Evolutionary conservation across 1,140 invertebrate genomes (phyloP), one percentile per base, ranked within the genome.

Genomic region (Psilanteris sp.): DNA sequence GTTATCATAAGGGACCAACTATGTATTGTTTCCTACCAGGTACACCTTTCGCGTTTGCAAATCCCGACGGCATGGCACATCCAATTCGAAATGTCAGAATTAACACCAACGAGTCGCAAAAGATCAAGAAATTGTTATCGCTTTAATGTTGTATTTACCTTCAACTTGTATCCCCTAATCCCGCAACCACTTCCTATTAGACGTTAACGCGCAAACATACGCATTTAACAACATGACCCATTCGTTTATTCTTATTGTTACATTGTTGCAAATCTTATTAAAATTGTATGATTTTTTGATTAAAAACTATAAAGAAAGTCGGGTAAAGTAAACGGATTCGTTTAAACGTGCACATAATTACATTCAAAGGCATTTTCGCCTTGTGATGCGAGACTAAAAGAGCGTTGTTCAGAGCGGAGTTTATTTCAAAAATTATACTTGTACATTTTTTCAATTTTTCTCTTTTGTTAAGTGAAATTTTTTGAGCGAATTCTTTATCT

Each of bases 1-100:
- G 55, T 75, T 75, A 68, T 67, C 62, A 67, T 75, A 62, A 55
- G 62, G 36, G 72, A 70, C 64, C 43, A 54, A 68, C 50, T 62
- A 44, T 11, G 64, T 66, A 57, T 76, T 61, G 73, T 68, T 32
- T 62, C 61, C 44, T 8, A 61, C 39, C 24, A 37, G 46, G 16
- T 46, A 44, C 20, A 55, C 39, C 73, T 70, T 66, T 31, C 39
- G 22, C 62, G 44, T 36, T 7, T 24, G 39, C 24, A 26, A 61
- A 50, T 61, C 26, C 27, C 68, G 4, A 1, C 14, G 37, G 27
- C n/a, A 9, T 9, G 14, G 14, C 52, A 14, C 10, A 43, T 44
- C 27, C 57, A 61, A 61, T 71, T 10, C 10, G 10, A 34, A 61
- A 37, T 54, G 29, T 44, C 31, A 50, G 15, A 54, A 61, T 71